Evolutionary conservation across 2,113 vertebrate genomes (phyloP).

Genomic region (Tupaia chinensis): DNA sequence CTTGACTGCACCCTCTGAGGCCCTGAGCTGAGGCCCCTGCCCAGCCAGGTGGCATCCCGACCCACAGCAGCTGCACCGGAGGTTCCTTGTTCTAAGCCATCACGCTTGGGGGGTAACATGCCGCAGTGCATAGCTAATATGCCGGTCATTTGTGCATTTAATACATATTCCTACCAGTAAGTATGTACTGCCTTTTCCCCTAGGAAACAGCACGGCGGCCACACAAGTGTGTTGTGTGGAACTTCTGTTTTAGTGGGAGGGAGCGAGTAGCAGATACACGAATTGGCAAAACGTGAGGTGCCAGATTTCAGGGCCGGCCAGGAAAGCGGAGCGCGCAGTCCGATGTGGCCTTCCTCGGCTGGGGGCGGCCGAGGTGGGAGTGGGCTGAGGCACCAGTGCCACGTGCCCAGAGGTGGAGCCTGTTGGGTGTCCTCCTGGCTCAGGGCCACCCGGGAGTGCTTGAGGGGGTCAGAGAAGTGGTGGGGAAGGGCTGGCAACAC

Average conservation of each 20-base stretch:
- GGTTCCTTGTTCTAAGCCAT: constrained; percentile 34
- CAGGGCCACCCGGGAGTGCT: too few species aligned
- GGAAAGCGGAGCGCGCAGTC: background rate
- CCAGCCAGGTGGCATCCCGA: background rate
- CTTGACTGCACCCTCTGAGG: background rate
- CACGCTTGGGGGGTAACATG: background rate
- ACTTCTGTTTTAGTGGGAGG: constrained; percentile 32
- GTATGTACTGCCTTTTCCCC: background rate
- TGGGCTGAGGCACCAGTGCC: too few species aligned
- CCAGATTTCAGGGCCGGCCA: constrained; percentile 17
- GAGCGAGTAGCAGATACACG: constrained; percentile 3
- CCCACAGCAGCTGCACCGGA: background rate
- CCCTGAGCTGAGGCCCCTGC: background rate
- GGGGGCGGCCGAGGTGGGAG: too few species aligned
- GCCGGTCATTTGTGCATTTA: constrained; percentile 45
- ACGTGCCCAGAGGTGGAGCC: too few species aligned
- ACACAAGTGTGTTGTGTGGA: background rate
- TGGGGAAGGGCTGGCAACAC: too few species aligned
- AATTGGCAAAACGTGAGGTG: background rate
- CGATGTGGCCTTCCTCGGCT: too few species aligned
- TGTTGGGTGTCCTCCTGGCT: too few species aligned
- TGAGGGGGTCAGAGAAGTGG: too few species aligned
- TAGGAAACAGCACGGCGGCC: background rate
- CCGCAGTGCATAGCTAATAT: background rate
- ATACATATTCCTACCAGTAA: background rate